Base-by-base conservation (phyloP, 1,140 invertebrate species). In the Sipha flava region DNA sequence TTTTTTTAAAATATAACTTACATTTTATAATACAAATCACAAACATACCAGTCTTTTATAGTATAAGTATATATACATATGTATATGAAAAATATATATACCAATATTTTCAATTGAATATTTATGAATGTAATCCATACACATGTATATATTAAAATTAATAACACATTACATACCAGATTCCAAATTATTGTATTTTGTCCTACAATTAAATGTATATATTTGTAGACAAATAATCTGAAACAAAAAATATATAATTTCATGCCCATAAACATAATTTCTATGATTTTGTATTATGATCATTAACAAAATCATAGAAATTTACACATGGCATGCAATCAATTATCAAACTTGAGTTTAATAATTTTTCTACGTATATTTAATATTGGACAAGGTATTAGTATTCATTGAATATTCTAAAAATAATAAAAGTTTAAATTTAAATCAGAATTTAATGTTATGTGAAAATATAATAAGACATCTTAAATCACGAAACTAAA, bases 81-180 rank as follows among this genome's bases (percentile, higher is more conserved):
- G 21, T 23, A 29, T 23, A 66, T 43, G 9, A 66, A 66, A 66
- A 64, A 66, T 7, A 47, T 68, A 43, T 70, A 45, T 47, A 70
- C 40, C 66, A 45, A 70, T 45, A 45, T 9, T 47, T 45, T 18
- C 16, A 68, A 68, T 23, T 26, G 64, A 31, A 64, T 12, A 40
- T 66, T 66, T 66, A 21, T 23, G 21, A 2, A 12, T 47, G 40
- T 47, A n/a, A 9, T 18, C 1, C 7, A 47, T 47, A 59, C 26
- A 70, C 40, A 29, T 47, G 9, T 70, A 70, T 29, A 70, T 29
- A 40, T 66, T 66, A 40, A 40, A 70, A 70, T 47, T 47, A 47
- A 45, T 70, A 68, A 45, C 64, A 21, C 47, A 4, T 47, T 47
- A 70, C 66, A 70, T 70, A 70, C 66, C 66, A 70, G 40, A 70